Percentiles rank a stretch among this genome's conserved stretches.
phyloP scores from a whole-genome alignment of 2,888 invertebrate genomes.

The Ectropis crepuscularia region DNA sequence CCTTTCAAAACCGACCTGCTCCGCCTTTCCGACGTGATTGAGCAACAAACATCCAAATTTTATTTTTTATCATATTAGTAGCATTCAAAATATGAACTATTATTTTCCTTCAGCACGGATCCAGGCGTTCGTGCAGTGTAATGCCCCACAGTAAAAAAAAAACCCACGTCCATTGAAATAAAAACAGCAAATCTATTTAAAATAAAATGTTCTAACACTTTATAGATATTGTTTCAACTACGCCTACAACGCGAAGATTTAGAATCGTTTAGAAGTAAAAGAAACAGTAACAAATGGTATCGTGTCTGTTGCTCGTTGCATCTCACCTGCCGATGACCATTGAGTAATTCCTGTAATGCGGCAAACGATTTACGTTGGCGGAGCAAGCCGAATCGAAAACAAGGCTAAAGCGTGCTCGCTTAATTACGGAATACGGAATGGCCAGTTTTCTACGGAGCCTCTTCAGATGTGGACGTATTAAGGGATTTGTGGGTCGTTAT shows the following conservation, averaged over 20 bases:
- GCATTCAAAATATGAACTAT: too few species aligned
- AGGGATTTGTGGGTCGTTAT: background rate
- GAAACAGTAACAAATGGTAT: slow-evolving; percentile 37
- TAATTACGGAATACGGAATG: slow-evolving; percentile 76
- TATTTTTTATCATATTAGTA: too few species aligned
- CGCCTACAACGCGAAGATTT: background rate
- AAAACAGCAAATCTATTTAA: too few species aligned
- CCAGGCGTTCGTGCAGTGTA: too few species aligned
- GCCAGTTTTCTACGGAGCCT: slow-evolving; percentile 65
- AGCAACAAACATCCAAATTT: too few species aligned
- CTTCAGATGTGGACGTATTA: slow-evolving; percentile 63
- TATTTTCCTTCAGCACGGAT: too few species aligned
- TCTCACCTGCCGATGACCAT: slow-evolving; percentile 67
- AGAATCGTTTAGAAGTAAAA: slow-evolving; percentile 24
- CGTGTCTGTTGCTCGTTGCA: slow-evolving; percentile 64
- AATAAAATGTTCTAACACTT: too few species aligned
- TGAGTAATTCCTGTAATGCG: slow-evolving; percentile 58
- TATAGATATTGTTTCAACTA: too few species aligned
- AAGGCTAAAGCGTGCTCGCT: slow-evolving; percentile 75
- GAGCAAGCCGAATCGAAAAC: slow-evolving; percentile 76
- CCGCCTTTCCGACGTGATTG: too few species aligned
- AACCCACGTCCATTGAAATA: too few species aligned
- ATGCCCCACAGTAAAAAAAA: too few species aligned
- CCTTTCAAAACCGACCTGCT: too few species aligned
- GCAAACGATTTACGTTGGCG: slow-evolving; percentile 77